Evolutionary conservation across 2,888 invertebrate genomes (phyloP).

Genomic region (Cephus spinipes): DNA sequence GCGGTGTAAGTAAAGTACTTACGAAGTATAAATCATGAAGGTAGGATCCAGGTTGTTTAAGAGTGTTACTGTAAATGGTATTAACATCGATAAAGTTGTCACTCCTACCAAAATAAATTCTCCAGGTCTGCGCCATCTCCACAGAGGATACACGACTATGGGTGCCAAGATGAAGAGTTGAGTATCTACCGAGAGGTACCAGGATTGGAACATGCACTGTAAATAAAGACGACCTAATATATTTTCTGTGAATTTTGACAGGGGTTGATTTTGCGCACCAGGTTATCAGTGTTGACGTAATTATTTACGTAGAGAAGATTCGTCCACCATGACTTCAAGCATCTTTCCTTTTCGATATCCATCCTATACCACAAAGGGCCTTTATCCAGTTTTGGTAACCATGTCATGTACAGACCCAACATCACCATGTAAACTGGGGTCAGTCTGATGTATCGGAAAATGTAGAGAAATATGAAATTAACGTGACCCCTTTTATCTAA

Average conservation of each 20-base stretch:
- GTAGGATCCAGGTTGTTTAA: conserved; percentile 75
- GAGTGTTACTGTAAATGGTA: conserved; percentile 74
- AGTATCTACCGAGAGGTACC: conserved; percentile 77
- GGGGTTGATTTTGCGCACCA: conserved; percentile 63
- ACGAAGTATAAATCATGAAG: conserved; percentile 77
- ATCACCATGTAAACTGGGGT: conserved; percentile 81
- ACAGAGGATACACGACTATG: conserved; percentile 75
- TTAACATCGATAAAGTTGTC: conserved; percentile 68
- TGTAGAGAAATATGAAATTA: conserved; percentile 73
- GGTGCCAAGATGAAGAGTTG: conserved; percentile 78
- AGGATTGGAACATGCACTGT: conserved; percentile 81
- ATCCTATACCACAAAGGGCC: conserved; percentile 82
- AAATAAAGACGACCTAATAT: conserved; percentile 41
- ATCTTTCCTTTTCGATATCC: conserved; percentile 69
- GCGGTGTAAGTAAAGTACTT: conserved; percentile 58
- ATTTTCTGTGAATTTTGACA: not conserved
- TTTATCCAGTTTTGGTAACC: conserved; percentile 76
- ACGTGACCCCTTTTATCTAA: conserved; percentile 74
- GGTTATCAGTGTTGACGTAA: conserved; percentile 74
- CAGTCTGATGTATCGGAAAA: conserved; percentile 78
- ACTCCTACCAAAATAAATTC: conserved; percentile 68
- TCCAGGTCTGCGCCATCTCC: conserved; percentile 74
- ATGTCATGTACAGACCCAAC: conserved; percentile 79
- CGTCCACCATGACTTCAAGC: conserved; percentile 78
- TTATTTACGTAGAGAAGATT: conserved; percentile 82